Base-by-base conservation (phyloP, 2,113 vertebrate species). In the Thymallus thymallus region DNA sequence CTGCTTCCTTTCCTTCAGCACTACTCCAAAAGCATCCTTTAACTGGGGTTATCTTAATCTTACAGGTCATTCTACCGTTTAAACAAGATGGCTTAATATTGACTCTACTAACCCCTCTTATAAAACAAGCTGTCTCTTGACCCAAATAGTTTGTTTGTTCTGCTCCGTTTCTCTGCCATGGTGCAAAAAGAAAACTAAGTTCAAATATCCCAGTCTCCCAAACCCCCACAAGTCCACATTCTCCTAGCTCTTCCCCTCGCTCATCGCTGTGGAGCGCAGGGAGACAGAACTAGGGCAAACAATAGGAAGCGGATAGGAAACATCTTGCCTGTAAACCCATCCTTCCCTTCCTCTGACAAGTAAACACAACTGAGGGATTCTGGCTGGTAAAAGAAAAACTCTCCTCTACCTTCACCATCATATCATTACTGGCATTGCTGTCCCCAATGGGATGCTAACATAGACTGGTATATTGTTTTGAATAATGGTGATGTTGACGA, bases 271-370 rank as follows among this genome's bases (percentile, higher is more conserved):
- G 64, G 80, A 63, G n/a, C n/a, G 16, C 71, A 81, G 24, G 60
- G 75, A 77, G 79, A 75, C 32, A 83, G 78, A 73, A 71, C 73
- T 60, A 69, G 77, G 83, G 84, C 73, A 81, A 41, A 89, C 82
- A 83, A 86, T 76, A 88, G 87, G 85, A 87, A 84, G 82, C 74
- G 2, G 68, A 78, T 76, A 85, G 86, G 87, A 92, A 92, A 91
- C 89, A 91, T 85, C 86, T 91, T 91, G 87, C 77, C 55, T 83
- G 81, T 75, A 83, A 86, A 76, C 73, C 83, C 75, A 68, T 67
- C 77, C 65, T 7, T 75, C 71, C 66, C 79, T 88, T 91, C 84
- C 86, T 78, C 72, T 77, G 35, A 75, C 67, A 84, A 78, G 73
- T 82, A 73, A 84, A 86, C 82, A 84, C 58, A 66, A 64, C 66